Evolutionary conservation across 2,888 invertebrate species (phyloP), one percentile per base, ranked within the genome.

Genomic region (Melitaea athalia): DNA sequence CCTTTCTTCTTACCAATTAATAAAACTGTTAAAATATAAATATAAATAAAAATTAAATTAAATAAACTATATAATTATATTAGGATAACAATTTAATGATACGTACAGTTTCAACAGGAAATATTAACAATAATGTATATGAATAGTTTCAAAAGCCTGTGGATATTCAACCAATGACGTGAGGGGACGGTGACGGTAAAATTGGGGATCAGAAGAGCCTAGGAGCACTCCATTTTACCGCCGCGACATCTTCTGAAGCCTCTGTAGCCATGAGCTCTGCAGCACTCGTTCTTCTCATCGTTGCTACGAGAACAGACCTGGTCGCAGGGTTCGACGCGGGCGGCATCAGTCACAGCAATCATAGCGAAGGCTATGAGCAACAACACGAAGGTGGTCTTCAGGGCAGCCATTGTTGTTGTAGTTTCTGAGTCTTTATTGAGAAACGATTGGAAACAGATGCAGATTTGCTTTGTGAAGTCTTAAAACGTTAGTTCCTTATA

Each of bases 311-410:
- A n/a, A n/a, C 47, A 49, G 47, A 49, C 47, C 47, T 49, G 47
- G 47, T 49, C 47, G 47, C 47, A 49, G 47, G 47, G 47, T 5
- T 3, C n/a, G 14, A 49, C 47, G 14, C n/a, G 47, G 6, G 5
- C 47, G n/a, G 47, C 47, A 6, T 49, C 47, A 49, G 47, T 49
- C 47, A 49, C 47, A n/a, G n/a, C 6, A 3, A 49, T n/a, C 47
- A 49, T n/a, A 14, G 47, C 14, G 47, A 49, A n/a, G 6, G 47
- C 47, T 14, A 49, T 49, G n/a, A 49, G 47, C 1, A 49, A n/a
- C n/a, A 49, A 49, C 47, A 49, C 47, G 47, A 49, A 49, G n/a
- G 47, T n/a, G n/a, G 47, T 49, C 47, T n/a, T 49, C n/a, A 49
- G 14, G 47, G 14, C 47, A n/a, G 47, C 47, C 47, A 49, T 49